Evolutionary conservation across 2,888 invertebrate genomes (phyloP), one percentile per base, ranked within the genome.

Genomic region (Spicauda simplicius): DNA sequence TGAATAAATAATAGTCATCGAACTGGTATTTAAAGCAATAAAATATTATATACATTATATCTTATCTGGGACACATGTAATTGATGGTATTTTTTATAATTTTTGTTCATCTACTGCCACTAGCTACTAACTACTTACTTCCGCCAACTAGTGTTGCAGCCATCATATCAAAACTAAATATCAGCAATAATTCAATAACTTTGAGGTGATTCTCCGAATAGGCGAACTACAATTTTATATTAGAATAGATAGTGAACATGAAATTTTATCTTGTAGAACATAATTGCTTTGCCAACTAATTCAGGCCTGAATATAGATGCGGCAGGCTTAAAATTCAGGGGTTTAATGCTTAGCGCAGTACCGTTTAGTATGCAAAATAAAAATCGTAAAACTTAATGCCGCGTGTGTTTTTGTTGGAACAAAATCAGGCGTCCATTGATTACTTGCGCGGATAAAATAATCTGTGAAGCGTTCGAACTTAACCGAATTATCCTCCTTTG

Each of bases 311-410:
- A 64, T 56, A 50, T 50, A 58, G 57, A 58, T 57, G 50, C 54
- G 19, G 48, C n/a, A n/a, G n/a, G n/a, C 57, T 52, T 52, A 30
- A 57, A 60, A 25, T 60, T 64, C 57, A 41, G 57, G 11, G 30
- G 52, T 37, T 58, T 62, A 52, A 52, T 58, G 64, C 20, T 64
- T 57, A 16, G 45, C 63, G 56, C 66, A 69, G 66, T 11, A 60
- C 30, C 61, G 30, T 69, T 69, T 70, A 55, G 56, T 64, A 67
- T 70, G 67, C 68, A 71, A 71, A 72, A 72, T 69, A 71, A 71
- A 70, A 71, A 69, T 63, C 70, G 69, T 72, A 68, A 72, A 71
- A 72, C 52, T 69, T 70, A 70, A 72, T 62, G 70, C 41, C 52
- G 19, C 60, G 57, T n/a, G 48, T 57, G 68, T 37, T 19, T 45